phyloP scores from a whole-genome alignment of 2,888 invertebrate species.

The Sisyra terminalis region DNA sequence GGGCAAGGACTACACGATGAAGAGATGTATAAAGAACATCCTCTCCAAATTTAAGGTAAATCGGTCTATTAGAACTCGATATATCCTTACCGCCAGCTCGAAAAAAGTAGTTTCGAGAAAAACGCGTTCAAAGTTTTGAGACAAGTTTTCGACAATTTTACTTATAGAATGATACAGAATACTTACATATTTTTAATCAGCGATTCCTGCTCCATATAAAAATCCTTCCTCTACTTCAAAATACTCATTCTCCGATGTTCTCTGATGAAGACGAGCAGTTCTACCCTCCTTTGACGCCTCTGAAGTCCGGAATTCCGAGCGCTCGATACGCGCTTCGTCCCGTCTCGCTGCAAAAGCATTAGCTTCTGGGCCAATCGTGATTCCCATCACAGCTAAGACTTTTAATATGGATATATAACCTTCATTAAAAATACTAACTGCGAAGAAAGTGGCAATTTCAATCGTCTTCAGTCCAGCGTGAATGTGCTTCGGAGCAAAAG shows the following conservation, averaged over 20 bases:
- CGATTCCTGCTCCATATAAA: constrained; percentile 11
- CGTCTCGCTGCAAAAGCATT: background rate
- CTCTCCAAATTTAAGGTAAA: no score
- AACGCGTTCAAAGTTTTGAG: background rate
- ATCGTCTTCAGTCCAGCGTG: constrained; percentile 5
- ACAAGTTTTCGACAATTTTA: no score
- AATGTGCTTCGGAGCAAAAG: constrained; percentile 11
- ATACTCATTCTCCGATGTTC: background rate
- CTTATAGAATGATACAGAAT: no score
- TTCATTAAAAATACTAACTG: no score
- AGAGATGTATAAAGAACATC: no score
- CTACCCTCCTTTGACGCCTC: constrained; percentile 10
- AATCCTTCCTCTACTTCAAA: constrained; percentile 10
- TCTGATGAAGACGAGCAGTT: constrained; percentile 6
- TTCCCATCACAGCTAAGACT: constrained; percentile 6
- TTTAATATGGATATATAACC: constrained; percentile 6
- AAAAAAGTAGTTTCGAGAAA: no score
- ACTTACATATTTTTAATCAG: constrained; percentile 10
- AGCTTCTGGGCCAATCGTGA: constrained; percentile 9
- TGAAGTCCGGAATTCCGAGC: constrained; percentile 9
- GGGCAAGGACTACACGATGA: no score
- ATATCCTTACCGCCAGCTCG: no score
- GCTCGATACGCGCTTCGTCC: constrained; percentile 7
- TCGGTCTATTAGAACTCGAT: no score
- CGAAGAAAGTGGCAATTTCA: background rate